Evolutionary conservation across 2,797 vertebrate genomes (phyloP).

Genomic region (Delichon dasypus): DNA sequence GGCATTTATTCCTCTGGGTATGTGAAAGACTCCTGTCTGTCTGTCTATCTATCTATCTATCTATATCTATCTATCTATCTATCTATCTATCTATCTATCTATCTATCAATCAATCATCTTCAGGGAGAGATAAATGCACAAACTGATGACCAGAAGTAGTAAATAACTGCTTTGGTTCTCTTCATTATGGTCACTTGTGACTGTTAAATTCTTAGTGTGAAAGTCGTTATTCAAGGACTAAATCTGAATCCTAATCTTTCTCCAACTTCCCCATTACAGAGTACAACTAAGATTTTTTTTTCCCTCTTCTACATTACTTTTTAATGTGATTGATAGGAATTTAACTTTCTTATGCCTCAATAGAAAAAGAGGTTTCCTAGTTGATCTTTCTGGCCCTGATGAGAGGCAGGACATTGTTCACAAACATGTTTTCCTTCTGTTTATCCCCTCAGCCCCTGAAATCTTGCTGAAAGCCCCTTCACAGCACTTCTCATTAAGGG

Average conservation of each 20-base stretch:
- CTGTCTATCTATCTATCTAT: background rate
- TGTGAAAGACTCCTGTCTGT: background rate
- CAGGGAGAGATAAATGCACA: background rate
- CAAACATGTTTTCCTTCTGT: accelerated
- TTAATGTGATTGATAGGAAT: background rate
- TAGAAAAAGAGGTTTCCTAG: background rate
- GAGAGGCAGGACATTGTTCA: background rate
- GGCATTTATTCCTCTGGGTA: background rate
- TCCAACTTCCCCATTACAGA: background rate
- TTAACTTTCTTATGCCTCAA: background rate
- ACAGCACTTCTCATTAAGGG: accelerated
- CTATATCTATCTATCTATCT: too few species aligned
- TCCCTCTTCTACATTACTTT: background rate
- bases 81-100: background rate
- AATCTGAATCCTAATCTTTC: background rate
- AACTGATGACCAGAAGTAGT: background rate
- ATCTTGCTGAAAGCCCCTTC: background rate
- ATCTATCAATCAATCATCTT: background rate
- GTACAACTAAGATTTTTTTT: background rate
- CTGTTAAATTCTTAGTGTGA: background rate
- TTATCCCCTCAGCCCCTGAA: background rate
- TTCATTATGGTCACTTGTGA: background rate
- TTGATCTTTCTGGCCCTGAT: background rate
- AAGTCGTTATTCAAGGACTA: background rate
- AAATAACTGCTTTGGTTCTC: background rate